Evolutionary conservation across 1,140 invertebrate species (phyloP).

Genomic region (Yoshiicerus persimilis): DNA sequence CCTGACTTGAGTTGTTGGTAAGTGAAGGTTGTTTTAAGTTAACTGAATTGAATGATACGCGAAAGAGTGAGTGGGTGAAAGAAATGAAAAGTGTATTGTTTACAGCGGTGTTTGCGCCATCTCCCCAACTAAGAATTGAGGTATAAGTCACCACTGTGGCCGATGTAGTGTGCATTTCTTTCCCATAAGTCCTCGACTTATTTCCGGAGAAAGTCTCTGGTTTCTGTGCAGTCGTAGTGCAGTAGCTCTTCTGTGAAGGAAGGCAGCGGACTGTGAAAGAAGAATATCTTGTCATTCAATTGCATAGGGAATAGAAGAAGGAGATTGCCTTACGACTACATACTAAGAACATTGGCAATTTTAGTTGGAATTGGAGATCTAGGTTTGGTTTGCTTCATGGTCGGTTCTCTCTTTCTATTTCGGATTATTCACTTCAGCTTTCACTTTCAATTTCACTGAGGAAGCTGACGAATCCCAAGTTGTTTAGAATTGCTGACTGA

Average conservation of each 20-base stretch:
- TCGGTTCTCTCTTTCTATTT: background rate
- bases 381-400: background rate
- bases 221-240: background rate
- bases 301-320: background rate
- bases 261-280: background rate
- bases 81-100: background rate
- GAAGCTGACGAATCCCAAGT: background rate
- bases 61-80: background rate
- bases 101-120: background rate
- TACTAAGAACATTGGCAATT: background rate
- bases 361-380: background rate
- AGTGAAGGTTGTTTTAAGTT: background rate
- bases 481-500: background rate
- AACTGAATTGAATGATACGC: background rate
- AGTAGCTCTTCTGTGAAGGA: background rate
- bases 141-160: background rate
- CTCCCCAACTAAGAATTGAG: background rate
- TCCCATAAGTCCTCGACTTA: background rate
- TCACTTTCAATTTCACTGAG: background rate
- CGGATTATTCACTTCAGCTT: background rate
- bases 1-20: background rate
- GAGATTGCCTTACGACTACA: no score
- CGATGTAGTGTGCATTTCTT: background rate
- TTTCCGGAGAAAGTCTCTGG: background rate
- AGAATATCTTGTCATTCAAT: background rate